Evolutionary conservation across 2,888 invertebrate genomes (phyloP), one percentile per base, ranked within the genome.

Genomic region (Altica lythri): DNA sequence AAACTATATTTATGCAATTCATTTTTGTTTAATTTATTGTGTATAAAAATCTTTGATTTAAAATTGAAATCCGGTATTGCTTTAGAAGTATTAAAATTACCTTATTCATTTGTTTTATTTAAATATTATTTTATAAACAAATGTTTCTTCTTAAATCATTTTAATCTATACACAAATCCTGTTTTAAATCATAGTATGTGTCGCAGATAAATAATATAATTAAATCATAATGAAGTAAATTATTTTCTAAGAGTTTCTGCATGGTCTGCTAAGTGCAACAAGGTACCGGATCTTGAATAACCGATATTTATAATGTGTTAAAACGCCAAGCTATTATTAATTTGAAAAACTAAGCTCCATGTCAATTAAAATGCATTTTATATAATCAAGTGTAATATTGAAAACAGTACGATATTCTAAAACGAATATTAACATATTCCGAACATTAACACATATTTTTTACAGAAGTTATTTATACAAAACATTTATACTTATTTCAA

Each of bases 231-330:
- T 44, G 9, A 32, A 32, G 10, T 17, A 44, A 32, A 18, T 44
- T 44, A 32, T 32, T 19, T 44, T 30, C 44, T 30, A 13, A 4
- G n/a, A 43, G 19, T 46, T 46, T 47, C 47, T 47, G 47, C 47
- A 27, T 47, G 47, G 47, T 37, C 38, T 47, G 47, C 37, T 38
- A 17, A 22, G 29, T 47, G 29, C 38, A 47, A 47, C 37, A 27
- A 16, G 27, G 12, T 37, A 37, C 47, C 47, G 47, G 47, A 47
- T 47, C 37, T 47, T 18, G 47, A 22, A 37, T 47, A 38, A 47
- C 38, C 27, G 12, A 29, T 27, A 47, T 47, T 44, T 19, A 32
- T 32, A 6, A 18, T 17, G 18, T 30, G 30, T 12, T 30, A 30
- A 30, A 29, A 29, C 29, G 29, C 5, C n/a, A n/a, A 29, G 6